Conservation (phyloP, 2,113 vertebrate genomes). For the Chamaea fasciata region DNA sequence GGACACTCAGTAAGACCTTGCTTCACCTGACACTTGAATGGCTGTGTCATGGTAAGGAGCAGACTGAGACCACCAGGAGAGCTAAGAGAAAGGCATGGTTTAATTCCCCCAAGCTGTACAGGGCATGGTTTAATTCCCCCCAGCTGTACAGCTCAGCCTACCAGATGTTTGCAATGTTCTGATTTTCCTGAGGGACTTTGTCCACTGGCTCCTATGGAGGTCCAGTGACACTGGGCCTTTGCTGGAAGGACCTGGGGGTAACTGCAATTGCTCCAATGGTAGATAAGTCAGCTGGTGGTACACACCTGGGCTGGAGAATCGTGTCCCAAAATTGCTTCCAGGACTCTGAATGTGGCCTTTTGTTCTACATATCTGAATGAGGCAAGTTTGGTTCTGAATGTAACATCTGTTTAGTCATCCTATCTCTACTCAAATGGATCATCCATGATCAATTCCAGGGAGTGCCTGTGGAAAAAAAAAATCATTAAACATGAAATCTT, state of each 20-base stretch:
- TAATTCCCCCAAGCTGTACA: neutral
- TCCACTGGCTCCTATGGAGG: neutral
- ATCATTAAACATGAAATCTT: neutral
- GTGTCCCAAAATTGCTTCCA: neutral
- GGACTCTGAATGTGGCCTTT: neutral
- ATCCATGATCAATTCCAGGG: neutral
- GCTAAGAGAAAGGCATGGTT: neutral
- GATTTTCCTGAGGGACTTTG: neutral
- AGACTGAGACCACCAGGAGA: neutral
- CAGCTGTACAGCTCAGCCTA: neutral
- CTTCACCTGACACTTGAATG: neutral
- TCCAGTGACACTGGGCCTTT: neutral
- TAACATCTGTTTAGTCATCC: neutral
- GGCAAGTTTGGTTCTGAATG: neutral
- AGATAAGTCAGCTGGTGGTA: neutral
- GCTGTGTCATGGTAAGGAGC: neutral
- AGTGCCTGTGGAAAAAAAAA: neutral
- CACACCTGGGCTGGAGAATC: neutral
- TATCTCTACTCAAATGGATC: neutral
- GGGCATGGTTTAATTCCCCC: neutral
- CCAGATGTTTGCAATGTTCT: neutral
- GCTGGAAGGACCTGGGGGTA: neutral
- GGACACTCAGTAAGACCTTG: neutral
- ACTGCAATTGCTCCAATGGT: neutral
- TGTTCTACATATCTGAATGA: neutral